These are phyloP conservation scores for Phacellophora camtschatica DNA, from an alignment of 30 jellyfish, hydroid and myxozoan genomes.

Conservation along the genomic window DNA sequence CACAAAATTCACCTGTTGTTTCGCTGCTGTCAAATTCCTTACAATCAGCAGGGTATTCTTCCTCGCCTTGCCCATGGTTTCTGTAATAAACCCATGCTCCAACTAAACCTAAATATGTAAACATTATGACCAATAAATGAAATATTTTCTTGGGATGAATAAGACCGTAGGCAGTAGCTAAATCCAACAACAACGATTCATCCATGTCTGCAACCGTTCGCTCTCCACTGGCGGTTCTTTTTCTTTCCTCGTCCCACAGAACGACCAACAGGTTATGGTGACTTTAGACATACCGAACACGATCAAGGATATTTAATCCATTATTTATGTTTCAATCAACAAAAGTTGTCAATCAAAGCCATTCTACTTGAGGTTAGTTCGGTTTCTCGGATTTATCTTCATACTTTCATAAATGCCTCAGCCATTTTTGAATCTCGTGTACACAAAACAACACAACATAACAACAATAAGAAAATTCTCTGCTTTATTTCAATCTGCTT, in stretches of 20 bases:
- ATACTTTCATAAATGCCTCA: too few species aligned
- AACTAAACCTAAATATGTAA: conserved; percentile 54
- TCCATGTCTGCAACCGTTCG: background rate
- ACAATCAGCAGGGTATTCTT: background rate
- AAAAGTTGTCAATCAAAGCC: conserved; percentile 40
- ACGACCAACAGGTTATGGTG: conserved; percentile 36
- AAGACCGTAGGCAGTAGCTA: conserved; percentile 25
- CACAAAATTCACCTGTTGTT: background rate
- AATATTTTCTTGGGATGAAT: background rate
- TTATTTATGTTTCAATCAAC: conserved; percentile 34
- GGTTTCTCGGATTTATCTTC: background rate
- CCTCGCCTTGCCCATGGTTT: conserved; percentile 34
- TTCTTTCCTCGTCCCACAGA: too few species aligned
- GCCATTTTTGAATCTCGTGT: too few species aligned
- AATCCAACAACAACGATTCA: background rate
- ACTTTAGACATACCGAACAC: conserved; percentile 7
- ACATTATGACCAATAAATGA: conserved; percentile 52
- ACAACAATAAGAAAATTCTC: too few species aligned
- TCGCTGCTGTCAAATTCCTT: background rate
- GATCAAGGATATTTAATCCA: conserved; percentile 29
- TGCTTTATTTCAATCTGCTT: too few species aligned
- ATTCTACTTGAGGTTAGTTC: background rate
- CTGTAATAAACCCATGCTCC: conserved; percentile 56
- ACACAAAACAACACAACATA: too few species aligned
- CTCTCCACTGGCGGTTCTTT: too few species aligned